These are phyloP conservation scores for Martes flavigula DNA, from an alignment of 2,797 vertebrate species.

Conservation along the genomic window DNA sequence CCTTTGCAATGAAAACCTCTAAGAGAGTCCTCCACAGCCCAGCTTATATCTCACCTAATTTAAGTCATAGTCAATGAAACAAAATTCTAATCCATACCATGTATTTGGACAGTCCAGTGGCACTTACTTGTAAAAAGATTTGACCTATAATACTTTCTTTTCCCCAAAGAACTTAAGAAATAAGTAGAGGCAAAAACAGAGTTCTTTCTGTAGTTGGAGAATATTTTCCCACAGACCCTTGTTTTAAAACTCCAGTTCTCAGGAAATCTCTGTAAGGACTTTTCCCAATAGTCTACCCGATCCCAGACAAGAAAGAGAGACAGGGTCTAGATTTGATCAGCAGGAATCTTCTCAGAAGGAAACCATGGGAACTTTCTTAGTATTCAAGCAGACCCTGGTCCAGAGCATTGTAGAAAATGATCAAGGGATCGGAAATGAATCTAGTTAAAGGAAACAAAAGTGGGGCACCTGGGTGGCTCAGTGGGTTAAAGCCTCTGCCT, in stretches of 20 bases:
- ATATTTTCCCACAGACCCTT: constrained; percentile 59
- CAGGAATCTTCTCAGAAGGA: constrained; percentile 47
- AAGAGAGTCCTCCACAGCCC: background rate
- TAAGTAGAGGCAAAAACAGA: constrained; percentile 58
- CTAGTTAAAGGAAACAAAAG: background rate
- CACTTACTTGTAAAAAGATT: constrained; percentile 51
- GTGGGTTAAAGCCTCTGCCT: no score
- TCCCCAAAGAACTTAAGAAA: constrained; percentile 63
- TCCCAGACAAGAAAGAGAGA: constrained; percentile 27
- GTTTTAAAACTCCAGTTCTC: constrained; percentile 64
- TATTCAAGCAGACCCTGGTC: background rate
- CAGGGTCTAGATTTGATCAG: background rate
- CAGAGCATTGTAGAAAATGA: background rate
- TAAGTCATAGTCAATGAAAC: background rate
- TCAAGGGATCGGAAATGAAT: constrained; percentile 20
- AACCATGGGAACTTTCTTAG: constrained; percentile 33
- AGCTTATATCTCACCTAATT: background rate
- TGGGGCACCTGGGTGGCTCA: background rate
- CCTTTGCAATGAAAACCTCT: constrained; percentile 1
- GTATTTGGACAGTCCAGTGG: background rate
- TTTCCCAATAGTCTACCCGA: constrained; percentile 51
- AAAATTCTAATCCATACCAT: background rate
- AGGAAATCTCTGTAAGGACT: constrained; percentile 54
- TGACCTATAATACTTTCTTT: constrained; percentile 63
- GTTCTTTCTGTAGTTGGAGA: background rate